phyloP scores from a whole-genome alignment of 2,113 vertebrate genomes.

The Haemorhous mexicanus region DNA sequence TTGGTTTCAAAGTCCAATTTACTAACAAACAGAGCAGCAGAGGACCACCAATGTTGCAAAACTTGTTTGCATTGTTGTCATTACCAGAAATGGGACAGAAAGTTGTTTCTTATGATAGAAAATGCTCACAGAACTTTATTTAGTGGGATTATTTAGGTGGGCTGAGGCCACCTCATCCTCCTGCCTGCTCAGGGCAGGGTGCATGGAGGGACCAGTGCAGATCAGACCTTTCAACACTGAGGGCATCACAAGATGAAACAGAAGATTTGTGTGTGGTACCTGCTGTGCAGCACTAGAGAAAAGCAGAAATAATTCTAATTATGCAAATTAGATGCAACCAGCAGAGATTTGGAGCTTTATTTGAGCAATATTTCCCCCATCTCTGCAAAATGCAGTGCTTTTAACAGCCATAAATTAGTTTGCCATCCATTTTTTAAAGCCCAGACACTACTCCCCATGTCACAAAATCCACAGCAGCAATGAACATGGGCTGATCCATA shows the following conservation, averaged over 20 bases:
- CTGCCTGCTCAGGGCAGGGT: neutral
- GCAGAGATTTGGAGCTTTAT: neutral
- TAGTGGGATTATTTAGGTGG: neutral
- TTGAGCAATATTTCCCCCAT: neutral
- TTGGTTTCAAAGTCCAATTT: neutral
- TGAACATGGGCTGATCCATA: neutral
- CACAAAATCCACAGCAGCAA: neutral
- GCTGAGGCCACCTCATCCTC: neutral
- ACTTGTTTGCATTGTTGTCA: neutral
- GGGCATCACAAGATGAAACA: neutral
- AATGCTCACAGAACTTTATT: neutral
- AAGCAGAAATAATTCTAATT: neutral
- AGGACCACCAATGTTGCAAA: neutral
- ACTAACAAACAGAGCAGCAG: neutral
- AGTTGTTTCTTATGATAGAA: neutral
- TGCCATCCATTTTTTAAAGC: neutral
- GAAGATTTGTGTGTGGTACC: neutral
- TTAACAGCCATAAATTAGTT: neutral
- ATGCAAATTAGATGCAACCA: neutral
- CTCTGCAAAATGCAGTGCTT: neutral
- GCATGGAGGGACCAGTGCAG: accelerated
- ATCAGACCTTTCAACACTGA: neutral
- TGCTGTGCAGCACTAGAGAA: neutral
- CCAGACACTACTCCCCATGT: neutral
- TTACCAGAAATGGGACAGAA: neutral